Conservation (phyloP, 2,113 vertebrate species). For the Plectropomus leopardus region DNA sequence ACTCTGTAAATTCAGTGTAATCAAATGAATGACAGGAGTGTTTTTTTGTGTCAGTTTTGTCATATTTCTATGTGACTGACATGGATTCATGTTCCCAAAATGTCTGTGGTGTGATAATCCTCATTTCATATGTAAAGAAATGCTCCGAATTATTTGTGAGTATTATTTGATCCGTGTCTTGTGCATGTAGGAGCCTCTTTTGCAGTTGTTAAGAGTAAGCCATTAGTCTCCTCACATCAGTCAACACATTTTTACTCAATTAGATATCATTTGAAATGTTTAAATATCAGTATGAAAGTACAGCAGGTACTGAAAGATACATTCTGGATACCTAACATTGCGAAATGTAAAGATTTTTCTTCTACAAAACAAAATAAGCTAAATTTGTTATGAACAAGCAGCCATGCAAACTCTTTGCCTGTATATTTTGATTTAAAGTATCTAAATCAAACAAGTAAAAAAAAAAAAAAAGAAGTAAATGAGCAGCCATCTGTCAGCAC, state of each 20-base stretch:
- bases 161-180: slow-evolving; percentile 4
- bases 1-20: not conserved
- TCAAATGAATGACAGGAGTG: not conserved
- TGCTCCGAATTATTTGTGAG: not conserved
- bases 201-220: not conserved
- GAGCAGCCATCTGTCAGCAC: not conserved
- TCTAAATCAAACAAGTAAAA: not conserved
- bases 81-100: slow-evolving; percentile 19
- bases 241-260: not conserved
- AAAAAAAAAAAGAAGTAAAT: not conserved
- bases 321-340: not conserved
- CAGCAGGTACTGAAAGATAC: not conserved
- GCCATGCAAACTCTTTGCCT: not conserved
- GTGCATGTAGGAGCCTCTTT: not conserved
- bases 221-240: slow-evolving; percentile 16
- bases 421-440: not conserved
- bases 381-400: too few species aligned
- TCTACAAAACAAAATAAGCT: too few species aligned
- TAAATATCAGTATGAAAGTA: too few species aligned
- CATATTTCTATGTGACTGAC: not conserved
- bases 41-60: slow-evolving; percentile 1
- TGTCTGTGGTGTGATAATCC: slow-evolving; percentile 6
- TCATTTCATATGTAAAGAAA: slow-evolving; percentile 20
- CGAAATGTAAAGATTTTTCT: not conserved
- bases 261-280: too few species aligned